Base-by-base conservation (phyloP, 1,140 invertebrate genomes). In the Chymomyza costata region DNA sequence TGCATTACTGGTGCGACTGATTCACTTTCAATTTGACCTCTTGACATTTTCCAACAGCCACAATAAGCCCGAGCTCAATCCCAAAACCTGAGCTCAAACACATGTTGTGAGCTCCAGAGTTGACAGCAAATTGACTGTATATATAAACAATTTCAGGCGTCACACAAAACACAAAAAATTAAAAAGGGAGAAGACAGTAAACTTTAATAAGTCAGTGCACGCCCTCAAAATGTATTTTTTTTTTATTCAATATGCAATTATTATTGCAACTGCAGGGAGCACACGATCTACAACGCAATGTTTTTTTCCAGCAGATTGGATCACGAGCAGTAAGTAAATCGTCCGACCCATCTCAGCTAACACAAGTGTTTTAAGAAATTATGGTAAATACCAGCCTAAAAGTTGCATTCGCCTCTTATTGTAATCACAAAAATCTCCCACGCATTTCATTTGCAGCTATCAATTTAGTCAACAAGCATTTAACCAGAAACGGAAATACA, bases 101-200 rank as follows among this genome's bases (percentile, higher is more conserved):
- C 76, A 78, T 80, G 73, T 80, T 74, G 64, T 67, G 53, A 73
- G 73, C 81, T 80, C 73, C 81, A 80, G 65, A 80, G 67, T 80
- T 78, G 74, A 80, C 73, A 68, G 64, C 64, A 80, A 80, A 80
- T 80, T 80, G 73, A 73, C 73, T 80, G 64, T 74, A 80, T 80
- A 81, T 80, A 81, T 80, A 80, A 80, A 80, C 73, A 80, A n/a
- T 65, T 78, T 76, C 64, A 59, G 54, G 53, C 62, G 32, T 38
- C 45, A 56, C 70, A 49, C 28, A 65, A 53, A 61, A 56, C 3
- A 16, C 25, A 40, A 18, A 30, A 2, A 38, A 30, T 2, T 16
- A 19, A 34, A 13, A 49, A 16, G 37, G 19, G 10, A 30, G 35
- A 19, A 10, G 47, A 49, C 50, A 16, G 50, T 65, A 28, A 10